Evolutionary conservation across 2,888 invertebrate genomes (phyloP).

Genomic region (Troides aeacus): DNA sequence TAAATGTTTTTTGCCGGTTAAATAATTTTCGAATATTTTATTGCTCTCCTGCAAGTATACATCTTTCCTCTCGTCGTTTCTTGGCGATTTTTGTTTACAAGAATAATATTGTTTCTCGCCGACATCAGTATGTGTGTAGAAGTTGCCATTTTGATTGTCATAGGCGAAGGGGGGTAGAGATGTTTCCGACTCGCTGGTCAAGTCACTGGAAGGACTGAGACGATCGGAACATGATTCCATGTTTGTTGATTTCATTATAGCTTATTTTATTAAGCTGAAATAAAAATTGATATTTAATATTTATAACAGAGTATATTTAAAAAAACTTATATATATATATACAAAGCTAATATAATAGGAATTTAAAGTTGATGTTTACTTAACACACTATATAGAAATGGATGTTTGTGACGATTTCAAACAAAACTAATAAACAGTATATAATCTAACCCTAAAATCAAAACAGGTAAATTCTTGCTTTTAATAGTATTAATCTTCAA

Average conservation of each 20-base stretch:
- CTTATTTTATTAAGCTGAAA: conserved; percentile 30
- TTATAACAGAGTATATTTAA: background rate
- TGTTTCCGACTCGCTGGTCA: conserved; percentile 72
- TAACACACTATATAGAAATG: no score
- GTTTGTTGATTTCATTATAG: conserved; percentile 73
- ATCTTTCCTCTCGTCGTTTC: conserved; percentile 61
- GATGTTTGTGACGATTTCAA: background rate
- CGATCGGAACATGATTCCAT: conserved; percentile 73
- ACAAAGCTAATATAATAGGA: no score
- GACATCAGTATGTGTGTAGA: conserved; percentile 55
- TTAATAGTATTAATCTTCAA: background rate
- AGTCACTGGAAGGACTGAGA: conserved; percentile 69
- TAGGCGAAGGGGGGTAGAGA: conserved; percentile 68
- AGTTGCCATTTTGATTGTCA: conserved; percentile 61
- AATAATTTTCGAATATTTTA: conserved; percentile 63
- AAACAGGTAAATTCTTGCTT: background rate
- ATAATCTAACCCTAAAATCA: background rate
- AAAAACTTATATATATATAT: no score
- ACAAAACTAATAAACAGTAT: background rate
- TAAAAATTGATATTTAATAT: background rate
- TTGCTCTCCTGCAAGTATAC: conserved; percentile 65
- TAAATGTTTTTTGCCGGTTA: conserved; percentile 68
- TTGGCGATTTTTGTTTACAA: conserved; percentile 61
- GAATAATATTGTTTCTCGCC: conserved; percentile 67
- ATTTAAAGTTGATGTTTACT: no score